Evolutionary conservation across 2,888 invertebrate species (phyloP), one percentile per base, ranked within the genome.

Genomic region (Adela reaumurella): DNA sequence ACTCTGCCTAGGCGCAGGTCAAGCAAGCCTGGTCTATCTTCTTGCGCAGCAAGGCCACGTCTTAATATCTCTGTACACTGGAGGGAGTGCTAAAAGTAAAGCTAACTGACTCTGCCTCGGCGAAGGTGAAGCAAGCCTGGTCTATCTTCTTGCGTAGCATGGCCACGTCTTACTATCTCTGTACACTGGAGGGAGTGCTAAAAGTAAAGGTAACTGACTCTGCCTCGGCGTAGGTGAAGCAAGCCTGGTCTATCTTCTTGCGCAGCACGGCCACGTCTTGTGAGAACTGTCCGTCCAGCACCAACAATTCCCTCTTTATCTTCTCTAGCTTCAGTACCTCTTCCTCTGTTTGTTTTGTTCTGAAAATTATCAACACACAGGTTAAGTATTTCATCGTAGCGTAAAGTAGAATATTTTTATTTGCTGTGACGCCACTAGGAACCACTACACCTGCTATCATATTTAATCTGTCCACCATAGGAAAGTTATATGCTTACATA

Each of bases 61-160:
- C 92, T 50, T 83, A n/a, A n/a, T n/a, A n/a, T n/a, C n/a, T n/a
- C n/a, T n/a, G n/a, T n/a, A n/a, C n/a, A n/a, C n/a, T n/a, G n/a
- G n/a, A n/a, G n/a, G n/a, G n/a, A n/a, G n/a, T n/a, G n/a, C n/a
- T n/a, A n/a, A n/a, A 11, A n/a, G n/a, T n/a, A n/a, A n/a, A n/a
- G 8, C 5, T 8, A 24, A 81, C 87, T 81, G 70, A 90, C 90
- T 90, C 89, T 19, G 89, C 86, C 54, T 87, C 88, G 50, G 85
- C 77, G 65, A 86, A 91, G 49, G 85, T 85, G 20, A 86, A 65
- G 59, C 88, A 89, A 0, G 89, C 88, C 24, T 80, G 77, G 61
- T 92, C 92, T 57, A 92, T 92, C 69, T 88, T 87, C 61, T 87
- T 86, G 50, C 92, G 74, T 45, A 92, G 69, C 48, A 91, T 83